Conservation (phyloP, 1,140 invertebrate genomes). For the Saccostrea glomerata region DNA sequence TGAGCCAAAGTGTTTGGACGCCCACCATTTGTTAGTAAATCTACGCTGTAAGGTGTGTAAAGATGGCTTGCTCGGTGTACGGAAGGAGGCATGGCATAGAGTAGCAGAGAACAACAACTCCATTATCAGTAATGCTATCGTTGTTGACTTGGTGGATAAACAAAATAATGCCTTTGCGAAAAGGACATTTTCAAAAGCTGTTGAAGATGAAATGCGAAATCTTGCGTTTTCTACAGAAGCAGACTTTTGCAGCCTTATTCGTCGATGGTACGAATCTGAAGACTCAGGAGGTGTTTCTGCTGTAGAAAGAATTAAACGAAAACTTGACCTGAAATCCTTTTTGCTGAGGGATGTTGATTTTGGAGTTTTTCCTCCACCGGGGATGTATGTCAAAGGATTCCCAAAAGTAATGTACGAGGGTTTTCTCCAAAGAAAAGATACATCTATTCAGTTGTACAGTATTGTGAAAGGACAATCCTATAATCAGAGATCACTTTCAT, state of each 20-base stretch:
- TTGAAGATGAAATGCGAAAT: background rate
- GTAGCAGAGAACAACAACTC: constrained; percentile 4
- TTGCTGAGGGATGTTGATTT: constrained; percentile 18
- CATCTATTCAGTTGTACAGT: constrained; percentile 1
- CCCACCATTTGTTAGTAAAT: background rate
- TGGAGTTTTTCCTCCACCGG: constrained; percentile 22
- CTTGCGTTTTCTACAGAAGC: background rate
- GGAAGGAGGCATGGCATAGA: background rate
- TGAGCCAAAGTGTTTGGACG: constrained; percentile 19
- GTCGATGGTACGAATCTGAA: constrained; percentile 27
- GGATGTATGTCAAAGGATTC: constrained; percentile 26
- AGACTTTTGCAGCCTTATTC: background rate
- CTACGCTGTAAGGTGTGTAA: constrained; percentile 9
- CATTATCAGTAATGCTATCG: constrained; percentile 4
- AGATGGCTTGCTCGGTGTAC: constrained; percentile 2
- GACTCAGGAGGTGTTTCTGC: constrained; percentile 1
- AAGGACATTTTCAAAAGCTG: constrained; percentile 1
- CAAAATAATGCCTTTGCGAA: constrained; percentile 1
- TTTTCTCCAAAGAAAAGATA: background rate
- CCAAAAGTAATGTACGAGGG: constrained; percentile 30
- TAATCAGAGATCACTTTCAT: no score
- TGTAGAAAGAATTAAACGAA: background rate
- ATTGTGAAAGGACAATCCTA: background rate
- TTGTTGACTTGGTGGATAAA: constrained; percentile 17
- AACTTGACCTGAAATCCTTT: background rate